phyloP scores from a whole-genome alignment of 1,140 invertebrate species.

The Hycleus cichorii region DNA sequence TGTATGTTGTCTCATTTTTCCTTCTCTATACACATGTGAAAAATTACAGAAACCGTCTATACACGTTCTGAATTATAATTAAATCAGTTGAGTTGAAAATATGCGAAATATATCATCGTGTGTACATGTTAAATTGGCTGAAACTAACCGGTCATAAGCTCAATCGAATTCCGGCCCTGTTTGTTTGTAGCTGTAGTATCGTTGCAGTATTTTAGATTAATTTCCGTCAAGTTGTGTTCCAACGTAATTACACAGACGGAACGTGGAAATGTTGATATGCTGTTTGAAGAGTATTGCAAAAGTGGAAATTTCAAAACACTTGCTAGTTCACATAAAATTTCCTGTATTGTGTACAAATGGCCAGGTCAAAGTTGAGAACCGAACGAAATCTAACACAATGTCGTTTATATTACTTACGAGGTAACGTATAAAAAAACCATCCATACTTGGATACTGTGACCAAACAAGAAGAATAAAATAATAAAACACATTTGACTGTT shows the following conservation, averaged over 20 bases:
- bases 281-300: constrained; percentile 19
- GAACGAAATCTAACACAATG: constrained; percentile 19
- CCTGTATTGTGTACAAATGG: constrained; percentile 27
- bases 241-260: constrained; percentile 14
- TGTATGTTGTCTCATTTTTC: too few relatives aligned
- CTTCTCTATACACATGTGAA: too few relatives aligned
- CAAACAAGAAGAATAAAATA: constrained; percentile 3
- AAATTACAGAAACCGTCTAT: too few relatives aligned
- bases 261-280: too few relatives aligned
- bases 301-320: constrained; percentile 18
- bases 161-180: neutral
- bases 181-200: neutral
- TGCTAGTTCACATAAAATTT: constrained; percentile 29
- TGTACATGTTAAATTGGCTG: neutral
- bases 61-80: too few relatives aligned
- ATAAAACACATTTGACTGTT: too few relatives aligned
- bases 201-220: too few relatives aligned
- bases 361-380: constrained; percentile 23
- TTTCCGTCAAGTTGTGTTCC: neutral
- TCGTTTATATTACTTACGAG: constrained; percentile 26
- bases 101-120: neutral
- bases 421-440: constrained; percentile 21
- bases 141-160: neutral
- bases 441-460: constrained; percentile 18
- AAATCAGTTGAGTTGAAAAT: neutral